Base-by-base conservation (phyloP, 2,888 invertebrate species). In the Pandemis corylana region DNA sequence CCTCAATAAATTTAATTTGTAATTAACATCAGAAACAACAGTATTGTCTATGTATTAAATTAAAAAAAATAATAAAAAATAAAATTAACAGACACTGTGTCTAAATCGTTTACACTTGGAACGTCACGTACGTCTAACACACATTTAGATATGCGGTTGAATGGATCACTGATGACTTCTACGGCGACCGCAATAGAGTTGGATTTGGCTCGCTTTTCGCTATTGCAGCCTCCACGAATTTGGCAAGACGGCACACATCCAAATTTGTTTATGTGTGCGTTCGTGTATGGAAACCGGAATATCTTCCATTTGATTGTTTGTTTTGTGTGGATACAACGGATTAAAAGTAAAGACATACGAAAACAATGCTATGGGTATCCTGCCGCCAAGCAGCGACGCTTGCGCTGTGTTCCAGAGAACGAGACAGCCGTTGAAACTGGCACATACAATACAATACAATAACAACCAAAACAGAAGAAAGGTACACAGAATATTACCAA, bases 231-330 rank as follows among this genome's bases (percentile, higher is more conserved):
- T 12, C 5, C 41, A 6, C 5, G 13, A 51, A n/a, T 41, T 36
- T 66, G 49, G 74, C 74, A 74, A 75, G 70, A 73, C 42, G 74
- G 65, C 51, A 75, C 76, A 76, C 72, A 71, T 67, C 67, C 67
- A 63, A 65, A 46, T 65, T 20, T 73, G 64, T 72, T 68, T 66
- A 69, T 73, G 80, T 77, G 78, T 79, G 79, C 56, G 77, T 76
- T 78, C 78, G 79, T 77, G 80, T 78, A 80, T 80, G 79, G 68
- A 78, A 83, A 82, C 84, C 81, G 84, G 86, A 85, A 84, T 87
- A 80, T 84, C 84, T 86, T 85, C 81, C 80, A 78, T 79, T 79
- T 74, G 76, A 77, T 76, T 68, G 80, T 76, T 77, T 70, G 77
- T 65, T 72, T 76, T 64, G 42, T 75, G 61, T 79, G 76, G 82